A percentile compares a stretch with the other conserved stretches of the same genome.
Evolutionary conservation across 2,797 vertebrate genomes (phyloP).

Genomic region (Adrianichthys oophorus): DNA sequence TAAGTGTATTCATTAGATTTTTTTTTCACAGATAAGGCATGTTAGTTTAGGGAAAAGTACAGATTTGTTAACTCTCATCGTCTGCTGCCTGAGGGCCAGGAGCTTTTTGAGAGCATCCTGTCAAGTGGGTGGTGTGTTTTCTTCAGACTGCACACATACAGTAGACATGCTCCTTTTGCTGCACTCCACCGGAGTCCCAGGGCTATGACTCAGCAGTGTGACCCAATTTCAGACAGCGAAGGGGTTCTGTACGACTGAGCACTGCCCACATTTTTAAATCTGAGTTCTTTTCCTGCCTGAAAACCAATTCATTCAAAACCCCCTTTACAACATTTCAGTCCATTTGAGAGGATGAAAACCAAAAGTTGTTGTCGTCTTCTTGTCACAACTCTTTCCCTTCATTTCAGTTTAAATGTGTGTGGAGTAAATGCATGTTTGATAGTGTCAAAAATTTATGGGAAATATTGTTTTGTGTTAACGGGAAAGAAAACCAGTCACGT

Average conservation of each 20-base stretch:
- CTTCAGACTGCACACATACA: conserved; percentile 5
- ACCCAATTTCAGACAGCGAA: conserved; percentile 22
- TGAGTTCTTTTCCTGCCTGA: not conserved
- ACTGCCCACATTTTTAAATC: conserved; percentile 2
- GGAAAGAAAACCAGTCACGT: too few species aligned
- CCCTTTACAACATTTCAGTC: too few species aligned
- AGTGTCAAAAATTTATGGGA: too few species aligned
- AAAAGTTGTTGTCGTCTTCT: too few species aligned
- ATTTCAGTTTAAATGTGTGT: too few species aligned
- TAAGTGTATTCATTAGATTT: conserved; percentile 16
- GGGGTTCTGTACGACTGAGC: conserved; percentile 28
- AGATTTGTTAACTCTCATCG: conserved; percentile 34
- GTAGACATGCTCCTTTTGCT: conserved; percentile 20
- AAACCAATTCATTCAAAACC: too few species aligned
- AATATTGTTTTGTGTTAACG: too few species aligned
- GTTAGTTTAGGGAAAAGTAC: conserved; percentile 17
- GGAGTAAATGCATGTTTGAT: too few species aligned
- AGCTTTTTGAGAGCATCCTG: conserved; percentile 32
- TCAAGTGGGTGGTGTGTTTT: conserved; percentile 24
- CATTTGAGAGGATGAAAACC: too few species aligned
- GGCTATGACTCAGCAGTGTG: conserved; percentile 34
- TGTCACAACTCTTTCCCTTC: too few species aligned
- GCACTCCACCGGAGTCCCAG: conserved; percentile 33
- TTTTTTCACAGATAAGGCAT: conserved; percentile 22
- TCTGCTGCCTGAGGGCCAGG: conserved; percentile 27